Base-by-base conservation (phyloP, 2,797 vertebrate genomes). In the Anas bahamensis region DNA sequence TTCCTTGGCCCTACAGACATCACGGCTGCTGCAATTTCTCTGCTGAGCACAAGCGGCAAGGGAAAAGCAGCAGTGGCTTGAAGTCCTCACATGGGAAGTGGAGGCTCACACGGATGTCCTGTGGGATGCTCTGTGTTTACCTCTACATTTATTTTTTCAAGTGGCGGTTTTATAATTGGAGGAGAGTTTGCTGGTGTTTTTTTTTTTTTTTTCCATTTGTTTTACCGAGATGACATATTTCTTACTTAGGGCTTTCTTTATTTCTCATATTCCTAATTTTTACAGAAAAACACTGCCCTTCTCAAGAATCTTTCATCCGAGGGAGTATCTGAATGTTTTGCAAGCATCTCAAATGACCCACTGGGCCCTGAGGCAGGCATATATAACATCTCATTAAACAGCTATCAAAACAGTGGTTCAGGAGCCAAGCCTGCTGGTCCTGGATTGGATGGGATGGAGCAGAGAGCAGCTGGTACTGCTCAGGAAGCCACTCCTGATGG, bases 401-500 rank as follows among this genome's bases (percentile, higher is more conserved):
- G 16, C 65, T 80, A 21, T 75, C 57, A 82, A 42, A 82, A 33
- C 1, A 35, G 17, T 64, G 23, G 28, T 57, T 78, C 18, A 21
- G 63, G 70, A 92, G 60, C 83, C 56, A 44, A 86, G 23, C 42
- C 39, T 74, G 5, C 41, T 74, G 81, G 42, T 78, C 35, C 66
- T 81, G 63, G 63, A 14, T 88, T 65, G 44, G 44, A 55, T 33
- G 18, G 77, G 16, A 73, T 35, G 44, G 22, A 57, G 24, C 53
- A 79, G 44, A 73, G 17, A 82, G 41, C 71, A 74, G 82, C 64
- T 83, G 68, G 56, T 76, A 66, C 37, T 50, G 37, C 71, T 91
- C 53, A 83, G 50, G 52, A 78, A 89, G 42, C 46, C 89, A 53
- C 50, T 90, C 41, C 6, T 81, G 4, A 0, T 24, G 9, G 60